Base-by-base conservation (phyloP, 2,113 vertebrate genomes). In the Falcunculus frontatus region DNA sequence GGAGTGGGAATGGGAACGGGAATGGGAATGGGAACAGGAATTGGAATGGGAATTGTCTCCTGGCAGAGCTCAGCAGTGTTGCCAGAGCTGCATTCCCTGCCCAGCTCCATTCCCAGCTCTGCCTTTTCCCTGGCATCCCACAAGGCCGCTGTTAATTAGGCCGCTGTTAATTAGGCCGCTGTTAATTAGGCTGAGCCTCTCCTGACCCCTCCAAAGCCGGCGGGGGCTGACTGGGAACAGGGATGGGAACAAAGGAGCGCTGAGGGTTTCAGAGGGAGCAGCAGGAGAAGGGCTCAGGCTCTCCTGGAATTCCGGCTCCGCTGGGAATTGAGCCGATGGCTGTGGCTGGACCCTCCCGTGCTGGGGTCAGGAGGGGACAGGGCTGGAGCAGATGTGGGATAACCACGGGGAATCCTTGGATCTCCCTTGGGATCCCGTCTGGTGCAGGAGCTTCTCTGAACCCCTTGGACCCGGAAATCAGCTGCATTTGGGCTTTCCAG, bases 171-270 rank as follows among this genome's bases (percentile, higher is more conserved):
- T 97, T 94, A 93, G 49, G 27, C 39, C 1, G 9, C 33, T 39
- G 65, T 47, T 94, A 88, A 95, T 97, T 92, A 93, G 93, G 76
- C 94, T 7, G 56, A 92, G 95, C 89, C 93, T 94, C 72, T 37
- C 16, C 59, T 53, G 92, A 53, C 67, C 89, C 52, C 88, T 65
- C 11, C 47, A 37, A 67, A 80, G 64, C 74, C 16, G 6, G 73
- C 7, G 4, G 95, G 93, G 92, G 92, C 59, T 68, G 85, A 37
- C 62, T 55, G 67, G 82, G 78, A 63, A 25, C 90, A 32, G 65
- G 2, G 7, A 16, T 4, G 52, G 82, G 96, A 92, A 93, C 93
- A 94, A 96, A 96, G 85, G 3, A 4, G 29, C 33, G 14, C 62
- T 0, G 9, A 37, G 49, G 90, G 46, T n/a, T 94, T 49, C 94